Conservation (phyloP, 2,113 vertebrate genomes). For the Tretioscincus oriximinensis region DNA sequence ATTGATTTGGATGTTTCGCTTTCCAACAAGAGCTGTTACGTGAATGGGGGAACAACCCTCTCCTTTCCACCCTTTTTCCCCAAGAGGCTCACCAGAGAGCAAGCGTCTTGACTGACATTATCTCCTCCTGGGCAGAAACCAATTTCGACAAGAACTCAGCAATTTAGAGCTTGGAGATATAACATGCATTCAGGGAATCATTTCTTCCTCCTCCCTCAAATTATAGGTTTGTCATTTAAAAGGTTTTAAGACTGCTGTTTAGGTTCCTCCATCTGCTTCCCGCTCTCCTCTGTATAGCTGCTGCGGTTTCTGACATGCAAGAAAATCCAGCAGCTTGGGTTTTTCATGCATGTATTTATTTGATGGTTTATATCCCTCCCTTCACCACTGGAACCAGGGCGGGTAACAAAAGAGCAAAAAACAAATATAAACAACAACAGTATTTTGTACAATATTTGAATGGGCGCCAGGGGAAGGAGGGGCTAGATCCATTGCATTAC, state of each 20-base stretch:
- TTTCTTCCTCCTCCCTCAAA: constrained; percentile 70
- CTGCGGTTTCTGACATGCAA: constrained; percentile 59
- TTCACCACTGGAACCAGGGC: too few species aligned
- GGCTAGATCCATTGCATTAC: too few species aligned
- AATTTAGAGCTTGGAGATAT: constrained; percentile 76
- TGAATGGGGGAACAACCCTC: background rate
- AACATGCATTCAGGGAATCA: constrained; percentile 65
- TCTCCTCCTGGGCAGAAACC: constrained; percentile 76
- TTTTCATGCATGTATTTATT: too few species aligned
- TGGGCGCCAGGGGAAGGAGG: too few species aligned
- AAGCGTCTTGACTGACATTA: constrained; percentile 68
- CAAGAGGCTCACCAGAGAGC: constrained; percentile 31
- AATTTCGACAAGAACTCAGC: constrained; percentile 76
- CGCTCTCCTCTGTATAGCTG: constrained; percentile 48
- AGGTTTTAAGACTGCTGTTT: constrained; percentile 64
- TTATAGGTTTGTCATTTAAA: constrained; percentile 74
- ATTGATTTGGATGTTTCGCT: constrained; percentile 4
- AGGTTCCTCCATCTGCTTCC: constrained; percentile 43
- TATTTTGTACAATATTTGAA: too few species aligned
- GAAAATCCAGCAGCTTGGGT: constrained; percentile 43
- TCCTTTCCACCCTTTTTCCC: background rate
- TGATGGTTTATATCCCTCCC: too few species aligned
- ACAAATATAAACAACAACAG: too few species aligned
- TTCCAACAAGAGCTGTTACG: constrained; percentile 4
- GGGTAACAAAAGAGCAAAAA: too few species aligned